Evolutionary conservation across 1,140 invertebrate species (phyloP).

Genomic region (Cotesia glomerata): DNA sequence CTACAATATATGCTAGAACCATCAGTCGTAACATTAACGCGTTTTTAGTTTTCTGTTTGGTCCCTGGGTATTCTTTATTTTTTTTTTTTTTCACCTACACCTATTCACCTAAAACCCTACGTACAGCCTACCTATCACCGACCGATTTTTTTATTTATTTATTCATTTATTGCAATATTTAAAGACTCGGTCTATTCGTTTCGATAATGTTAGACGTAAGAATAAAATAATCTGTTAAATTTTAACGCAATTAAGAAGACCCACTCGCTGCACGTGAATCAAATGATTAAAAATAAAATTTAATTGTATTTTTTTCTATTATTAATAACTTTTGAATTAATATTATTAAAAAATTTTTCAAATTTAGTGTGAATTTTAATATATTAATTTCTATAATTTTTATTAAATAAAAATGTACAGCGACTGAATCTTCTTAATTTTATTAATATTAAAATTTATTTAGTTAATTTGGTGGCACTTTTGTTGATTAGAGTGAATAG

Average conservation of each 20-base stretch:
- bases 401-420: too few species aligned
- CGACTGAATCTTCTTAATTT: too few species aligned
- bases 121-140: constrained; percentile 31
- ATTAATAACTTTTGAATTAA: too few species aligned
- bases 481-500: background rate
- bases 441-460: too few species aligned
- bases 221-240: background rate
- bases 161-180: background rate
- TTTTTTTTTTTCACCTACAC: constrained; percentile 9
- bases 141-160: constrained; percentile 10
- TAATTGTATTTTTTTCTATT: too few species aligned
- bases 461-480: background rate
- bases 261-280: too few species aligned
- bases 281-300: too few species aligned
- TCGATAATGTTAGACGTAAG: too few species aligned
- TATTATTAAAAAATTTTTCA: too few species aligned
- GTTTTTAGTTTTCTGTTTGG: constrained; percentile 46
- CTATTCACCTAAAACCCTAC: constrained; percentile 23
- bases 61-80: constrained; percentile 52
- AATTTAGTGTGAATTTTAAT: too few species aligned
- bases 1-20: constrained; percentile 59
- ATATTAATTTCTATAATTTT: too few species aligned
- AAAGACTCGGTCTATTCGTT: background rate
- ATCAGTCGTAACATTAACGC: constrained; percentile 46
- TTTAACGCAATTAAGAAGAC: too few species aligned